Evolutionary conservation across 2,888 invertebrate genomes (phyloP).

Genomic region (Trachelus iudaicus): DNA sequence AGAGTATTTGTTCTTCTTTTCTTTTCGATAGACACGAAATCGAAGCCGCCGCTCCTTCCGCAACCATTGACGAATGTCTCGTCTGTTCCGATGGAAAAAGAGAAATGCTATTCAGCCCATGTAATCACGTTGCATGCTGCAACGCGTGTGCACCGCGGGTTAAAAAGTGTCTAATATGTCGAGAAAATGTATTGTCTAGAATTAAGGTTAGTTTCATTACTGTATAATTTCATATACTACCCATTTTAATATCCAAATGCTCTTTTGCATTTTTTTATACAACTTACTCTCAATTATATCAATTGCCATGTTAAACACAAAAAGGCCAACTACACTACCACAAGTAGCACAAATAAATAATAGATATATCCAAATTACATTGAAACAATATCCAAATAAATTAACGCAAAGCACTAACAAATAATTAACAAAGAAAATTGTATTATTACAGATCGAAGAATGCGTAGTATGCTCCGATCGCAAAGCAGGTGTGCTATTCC

Average conservation of each 20-base stretch:
- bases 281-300: too few relatives aligned
- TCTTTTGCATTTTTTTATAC: too few relatives aligned
- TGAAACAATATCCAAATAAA: too few relatives aligned
- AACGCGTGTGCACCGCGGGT: conserved; percentile 89
- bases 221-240: too few relatives aligned
- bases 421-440: neutral
- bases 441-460: conserved; percentile 82
- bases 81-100: conserved; percentile 94
- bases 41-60: conserved; percentile 56
- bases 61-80: conserved; percentile 88
- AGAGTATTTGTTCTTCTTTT: conserved; percentile 13
- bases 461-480: conserved; percentile 96
- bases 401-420: too few relatives aligned
- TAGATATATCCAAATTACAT: too few relatives aligned
- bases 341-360: too few relatives aligned
- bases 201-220: conserved; percentile 72
- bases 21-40: conserved; percentile 41
- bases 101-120: conserved; percentile 90
- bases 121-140: conserved; percentile 94
- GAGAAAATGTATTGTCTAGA: conserved; percentile 83
- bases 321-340: too few relatives aligned
- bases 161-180: conserved; percentile 94
- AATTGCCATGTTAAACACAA: too few relatives aligned
- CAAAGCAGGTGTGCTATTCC: conserved; percentile 91
- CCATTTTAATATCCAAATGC: too few relatives aligned